A percentile compares a stretch with the other conserved stretches of the same genome.
Conservation (phyloP, 2,888 invertebrate genomes). For the Rugalucina vietnamica region DNA sequence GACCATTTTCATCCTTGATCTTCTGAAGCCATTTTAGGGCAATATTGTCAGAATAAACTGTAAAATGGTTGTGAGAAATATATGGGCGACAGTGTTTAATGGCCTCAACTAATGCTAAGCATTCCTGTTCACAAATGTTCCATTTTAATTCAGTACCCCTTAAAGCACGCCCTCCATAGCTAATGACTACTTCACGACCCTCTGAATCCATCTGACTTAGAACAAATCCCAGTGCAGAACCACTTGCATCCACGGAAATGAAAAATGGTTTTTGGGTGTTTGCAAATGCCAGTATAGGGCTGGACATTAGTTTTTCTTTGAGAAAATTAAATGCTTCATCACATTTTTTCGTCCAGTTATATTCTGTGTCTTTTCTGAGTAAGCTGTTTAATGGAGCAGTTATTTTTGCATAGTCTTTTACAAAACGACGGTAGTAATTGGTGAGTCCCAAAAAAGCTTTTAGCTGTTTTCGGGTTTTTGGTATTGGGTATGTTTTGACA, state of each 20-base stretch:
- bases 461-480: conserved; percentile 46
- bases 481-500: conserved; percentile 46
- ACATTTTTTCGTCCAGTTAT: conserved; percentile 54
- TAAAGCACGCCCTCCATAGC: conserved; percentile 60
- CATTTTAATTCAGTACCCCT: conserved; percentile 54
- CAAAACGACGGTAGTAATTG: conserved; percentile 58
- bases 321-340: conserved; percentile 39
- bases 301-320: conserved; percentile 20
- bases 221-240: conserved; percentile 41
- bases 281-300: conserved; percentile 48
- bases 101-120: conserved; percentile 60
- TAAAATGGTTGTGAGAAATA: conserved; percentile 42
- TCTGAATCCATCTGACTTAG: conserved; percentile 45
- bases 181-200: conserved; percentile 50
- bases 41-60: conserved; percentile 54
- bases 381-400: conserved; percentile 54
- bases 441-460: conserved; percentile 47
- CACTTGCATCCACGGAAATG: conserved; percentile 19
- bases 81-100: conserved; percentile 55
- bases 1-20: conserved; percentile 32
- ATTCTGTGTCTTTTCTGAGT: conserved; percentile 45
- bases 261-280: conserved; percentile 13
- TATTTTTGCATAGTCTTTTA: conserved; percentile 52
- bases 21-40: conserved; percentile 43
- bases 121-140: conserved; percentile 58